phyloP scores from a whole-genome alignment of 2,797 vertebrate species.

The Acrocephalus scirpaceus region DNA sequence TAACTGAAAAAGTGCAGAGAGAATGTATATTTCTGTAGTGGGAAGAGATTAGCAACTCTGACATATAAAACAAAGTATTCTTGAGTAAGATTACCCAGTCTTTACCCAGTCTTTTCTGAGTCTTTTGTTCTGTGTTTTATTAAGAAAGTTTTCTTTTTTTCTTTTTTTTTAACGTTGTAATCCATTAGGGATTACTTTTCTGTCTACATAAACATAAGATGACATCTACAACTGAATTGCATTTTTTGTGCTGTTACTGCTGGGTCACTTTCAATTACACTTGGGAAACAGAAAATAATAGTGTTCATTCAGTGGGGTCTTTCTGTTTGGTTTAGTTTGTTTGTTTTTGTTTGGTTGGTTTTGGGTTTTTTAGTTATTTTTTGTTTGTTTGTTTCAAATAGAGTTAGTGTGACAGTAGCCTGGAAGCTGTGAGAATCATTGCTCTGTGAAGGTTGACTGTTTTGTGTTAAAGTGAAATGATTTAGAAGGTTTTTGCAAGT shows the following conservation, averaged over 20 bases:
- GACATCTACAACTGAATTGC: neutral
- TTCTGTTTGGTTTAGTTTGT: neutral
- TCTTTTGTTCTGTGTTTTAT: neutral
- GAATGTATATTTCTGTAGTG: neutral
- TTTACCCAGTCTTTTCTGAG: neutral
- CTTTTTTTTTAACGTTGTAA: neutral
- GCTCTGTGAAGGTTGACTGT: neutral
- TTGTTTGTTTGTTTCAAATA: neutral
- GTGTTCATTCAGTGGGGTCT: neutral
- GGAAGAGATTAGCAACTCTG: neutral
- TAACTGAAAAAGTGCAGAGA: neutral
- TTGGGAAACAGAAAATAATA: neutral
- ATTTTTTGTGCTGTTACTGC: neutral
- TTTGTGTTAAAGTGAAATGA: neutral
- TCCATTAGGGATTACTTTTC: neutral
- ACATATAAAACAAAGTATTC: accelerated
- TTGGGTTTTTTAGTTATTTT: neutral
- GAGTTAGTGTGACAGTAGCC: neutral
- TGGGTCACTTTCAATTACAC: neutral
- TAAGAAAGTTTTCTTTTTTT: neutral
- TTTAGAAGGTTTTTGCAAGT: neutral
- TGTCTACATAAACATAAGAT: neutral
- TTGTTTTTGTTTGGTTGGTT: too few species aligned
- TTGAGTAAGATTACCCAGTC: neutral
- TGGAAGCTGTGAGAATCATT: neutral